phyloP scores from a whole-genome alignment of 2,888 invertebrate genomes.

The Leucophenga maculata region DNA sequence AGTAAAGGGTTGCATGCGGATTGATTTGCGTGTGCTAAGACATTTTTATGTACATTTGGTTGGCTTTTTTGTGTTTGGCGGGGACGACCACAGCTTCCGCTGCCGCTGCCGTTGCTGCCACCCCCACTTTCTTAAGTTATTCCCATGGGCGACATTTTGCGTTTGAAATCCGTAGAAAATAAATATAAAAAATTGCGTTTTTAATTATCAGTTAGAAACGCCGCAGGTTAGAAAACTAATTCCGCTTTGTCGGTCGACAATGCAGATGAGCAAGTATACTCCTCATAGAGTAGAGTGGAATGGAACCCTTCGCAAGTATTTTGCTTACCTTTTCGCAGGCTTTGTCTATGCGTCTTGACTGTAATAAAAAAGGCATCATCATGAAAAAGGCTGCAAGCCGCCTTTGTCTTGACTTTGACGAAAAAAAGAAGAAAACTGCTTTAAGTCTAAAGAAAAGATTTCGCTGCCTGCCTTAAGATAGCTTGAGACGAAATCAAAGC shows the following conservation, averaged over 20 bases:
- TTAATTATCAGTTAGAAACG: conserved; percentile 56
- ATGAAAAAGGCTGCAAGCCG: not conserved
- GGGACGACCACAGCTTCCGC: not conserved
- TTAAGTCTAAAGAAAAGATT: too few species aligned
- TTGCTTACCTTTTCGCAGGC: too few species aligned
- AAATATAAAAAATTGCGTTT: conserved; percentile 61
- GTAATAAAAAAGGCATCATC: not conserved
- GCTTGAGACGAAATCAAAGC: conserved; percentile 1
- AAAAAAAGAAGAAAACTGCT: too few species aligned
- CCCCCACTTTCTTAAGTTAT: conserved; percentile 40
- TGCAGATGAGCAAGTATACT: not conserved
- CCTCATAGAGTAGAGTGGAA: too few species aligned
- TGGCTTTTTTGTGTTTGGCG: conserved; percentile 30
- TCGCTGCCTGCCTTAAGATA: not conserved
- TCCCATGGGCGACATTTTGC: conserved; percentile 63
- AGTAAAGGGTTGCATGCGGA: conserved; percentile 2
- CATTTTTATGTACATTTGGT: conserved; percentile 36
- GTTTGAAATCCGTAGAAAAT: conserved; percentile 42
- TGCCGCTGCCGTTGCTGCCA: conserved; percentile 53
- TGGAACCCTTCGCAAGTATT: too few species aligned
- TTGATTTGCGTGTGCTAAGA: conserved; percentile 19
- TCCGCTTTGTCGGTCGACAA: conserved; percentile 33
- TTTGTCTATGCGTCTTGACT: too few species aligned
- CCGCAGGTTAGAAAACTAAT: conserved; percentile 63
- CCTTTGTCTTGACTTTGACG: conserved; percentile 19